Conservation (phyloP, 1,140 invertebrate species). For the Pararge aegeria region DNA sequence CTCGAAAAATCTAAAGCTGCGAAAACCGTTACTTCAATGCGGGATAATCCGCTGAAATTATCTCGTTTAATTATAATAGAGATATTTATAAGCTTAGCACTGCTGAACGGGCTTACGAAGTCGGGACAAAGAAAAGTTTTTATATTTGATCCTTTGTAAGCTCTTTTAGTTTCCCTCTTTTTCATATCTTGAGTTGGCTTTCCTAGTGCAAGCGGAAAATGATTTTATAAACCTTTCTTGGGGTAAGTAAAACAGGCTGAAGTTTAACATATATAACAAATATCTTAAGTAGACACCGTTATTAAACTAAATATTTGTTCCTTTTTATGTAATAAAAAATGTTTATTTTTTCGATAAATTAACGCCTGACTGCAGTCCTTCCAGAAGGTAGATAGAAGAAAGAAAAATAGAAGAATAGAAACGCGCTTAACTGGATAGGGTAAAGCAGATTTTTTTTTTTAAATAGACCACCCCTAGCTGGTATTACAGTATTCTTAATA, state of each 20-base stretch:
- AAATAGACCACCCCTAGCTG: no score
- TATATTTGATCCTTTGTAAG: conserved; percentile 2
- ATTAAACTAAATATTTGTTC: no score
- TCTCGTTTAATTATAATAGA: background rate
- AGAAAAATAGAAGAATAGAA: no score
- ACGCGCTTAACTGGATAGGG: no score
- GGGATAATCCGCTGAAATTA: background rate
- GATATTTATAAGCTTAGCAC: conserved; percentile 6
- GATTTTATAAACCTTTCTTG: background rate
- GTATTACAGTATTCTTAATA: no score
- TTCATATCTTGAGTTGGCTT: conserved; percentile 1
- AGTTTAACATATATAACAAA: no score
- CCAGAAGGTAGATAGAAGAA: no score
- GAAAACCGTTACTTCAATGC: background rate
- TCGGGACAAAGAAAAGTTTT: conserved; percentile 4
- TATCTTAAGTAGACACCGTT: no score
- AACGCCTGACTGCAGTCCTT: no score
- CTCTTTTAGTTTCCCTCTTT: conserved; percentile 1
- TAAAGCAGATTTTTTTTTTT: no score
- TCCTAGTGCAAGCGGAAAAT: background rate
- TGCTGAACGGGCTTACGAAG: background rate
- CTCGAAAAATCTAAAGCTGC: background rate
- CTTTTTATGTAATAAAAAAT: no score
- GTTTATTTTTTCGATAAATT: no score
- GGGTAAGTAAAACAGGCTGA: background rate